These are phyloP conservation scores for Cebidichthys violaceus DNA, from an alignment of 2,113 vertebrate species.

Conservation along the genomic window DNA sequence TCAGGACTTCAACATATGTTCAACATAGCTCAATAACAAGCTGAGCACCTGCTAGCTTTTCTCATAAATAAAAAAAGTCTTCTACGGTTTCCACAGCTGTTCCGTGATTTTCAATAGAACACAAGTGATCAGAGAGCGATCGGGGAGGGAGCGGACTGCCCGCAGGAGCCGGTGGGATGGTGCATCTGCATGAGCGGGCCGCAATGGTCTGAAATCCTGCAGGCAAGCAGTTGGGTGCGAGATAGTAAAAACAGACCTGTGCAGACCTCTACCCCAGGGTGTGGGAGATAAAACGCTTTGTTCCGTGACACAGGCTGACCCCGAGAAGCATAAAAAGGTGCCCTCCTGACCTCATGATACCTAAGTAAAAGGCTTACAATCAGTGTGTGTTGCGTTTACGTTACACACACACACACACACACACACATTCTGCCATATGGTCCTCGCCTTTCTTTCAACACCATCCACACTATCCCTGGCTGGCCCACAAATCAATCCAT, in stretches of 20 bases:
- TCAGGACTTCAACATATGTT: background rate
- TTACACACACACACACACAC: background rate
- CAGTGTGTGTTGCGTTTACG: conserved; percentile 18
- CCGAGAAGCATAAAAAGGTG: conserved; percentile 38
- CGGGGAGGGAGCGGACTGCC: background rate
- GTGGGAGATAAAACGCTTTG: conserved; percentile 17
- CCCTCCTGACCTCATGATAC: conserved; percentile 42
- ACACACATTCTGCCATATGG: conserved; percentile 32
- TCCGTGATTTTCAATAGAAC: background rate
- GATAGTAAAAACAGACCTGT: conserved; percentile 6
- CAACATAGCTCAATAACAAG: background rate
- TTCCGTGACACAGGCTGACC: conserved; percentile 22
- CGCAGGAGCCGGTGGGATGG: background rate
- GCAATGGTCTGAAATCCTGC: background rate
- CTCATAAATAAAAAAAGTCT: background rate
- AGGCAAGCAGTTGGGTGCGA: conserved; percentile 5
- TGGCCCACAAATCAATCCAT: conserved; percentile 61
- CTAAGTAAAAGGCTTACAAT: conserved; percentile 47
- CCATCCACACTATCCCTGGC: conserved; percentile 9
- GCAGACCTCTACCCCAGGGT: conserved; percentile 11
- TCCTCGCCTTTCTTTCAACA: conserved; percentile 38
- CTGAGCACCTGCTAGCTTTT: background rate
- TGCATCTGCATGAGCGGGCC: background rate
- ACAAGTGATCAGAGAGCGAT: background rate
- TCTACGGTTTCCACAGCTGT: background rate